Percentiles rank a stretch among this genome's conserved stretches.
Conservation (phyloP, 2,113 vertebrate genomes). For the Boleophthalmus pectinirostris region DNA sequence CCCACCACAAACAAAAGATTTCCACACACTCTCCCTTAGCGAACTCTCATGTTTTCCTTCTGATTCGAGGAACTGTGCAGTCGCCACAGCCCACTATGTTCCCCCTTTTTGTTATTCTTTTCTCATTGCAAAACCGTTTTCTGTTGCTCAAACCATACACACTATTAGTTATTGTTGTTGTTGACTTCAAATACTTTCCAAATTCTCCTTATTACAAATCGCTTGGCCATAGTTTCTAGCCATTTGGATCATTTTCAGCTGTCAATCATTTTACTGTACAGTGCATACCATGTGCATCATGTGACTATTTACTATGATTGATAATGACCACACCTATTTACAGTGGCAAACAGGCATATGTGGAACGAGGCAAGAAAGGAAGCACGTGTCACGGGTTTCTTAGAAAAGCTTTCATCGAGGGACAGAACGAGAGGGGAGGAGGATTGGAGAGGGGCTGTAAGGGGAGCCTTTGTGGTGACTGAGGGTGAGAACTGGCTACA, state of each 20-base stretch:
- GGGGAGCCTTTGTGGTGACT: not conserved
- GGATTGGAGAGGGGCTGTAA: not conserved
- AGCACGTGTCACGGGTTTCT: slow-evolving; percentile 57
- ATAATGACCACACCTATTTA: slow-evolving; percentile 17
- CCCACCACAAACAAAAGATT: slow-evolving; percentile 11
- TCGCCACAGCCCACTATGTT: slow-evolving; percentile 7
- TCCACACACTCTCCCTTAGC: slow-evolving; percentile 2
- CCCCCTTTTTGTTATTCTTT: slow-evolving; percentile 16
- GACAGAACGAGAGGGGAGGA: slow-evolving; percentile 8
- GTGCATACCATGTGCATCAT: slow-evolving; percentile 12
- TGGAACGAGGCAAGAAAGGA: slow-evolving; percentile 31
- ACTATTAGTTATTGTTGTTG: slow-evolving; percentile 2
- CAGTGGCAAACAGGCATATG: slow-evolving; percentile 8
- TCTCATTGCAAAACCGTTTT: not conserved
- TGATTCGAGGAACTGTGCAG: slow-evolving; percentile 48
- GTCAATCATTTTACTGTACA: slow-evolving; percentile 2
- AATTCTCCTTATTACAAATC: not conserved
- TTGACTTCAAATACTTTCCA: not conserved
- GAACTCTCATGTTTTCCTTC: slow-evolving; percentile 19
- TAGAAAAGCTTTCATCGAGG: slow-evolving; percentile 57
- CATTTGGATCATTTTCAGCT: slow-evolving; percentile 13
- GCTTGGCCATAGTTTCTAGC: slow-evolving; percentile 8
- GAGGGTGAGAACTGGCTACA: slow-evolving; percentile 6
- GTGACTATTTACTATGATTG: slow-evolving; percentile 20
- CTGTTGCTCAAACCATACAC: not conserved